Conservation (phyloP, 2,888 invertebrate species). For the Gymnoscelis rufifasciata region DNA sequence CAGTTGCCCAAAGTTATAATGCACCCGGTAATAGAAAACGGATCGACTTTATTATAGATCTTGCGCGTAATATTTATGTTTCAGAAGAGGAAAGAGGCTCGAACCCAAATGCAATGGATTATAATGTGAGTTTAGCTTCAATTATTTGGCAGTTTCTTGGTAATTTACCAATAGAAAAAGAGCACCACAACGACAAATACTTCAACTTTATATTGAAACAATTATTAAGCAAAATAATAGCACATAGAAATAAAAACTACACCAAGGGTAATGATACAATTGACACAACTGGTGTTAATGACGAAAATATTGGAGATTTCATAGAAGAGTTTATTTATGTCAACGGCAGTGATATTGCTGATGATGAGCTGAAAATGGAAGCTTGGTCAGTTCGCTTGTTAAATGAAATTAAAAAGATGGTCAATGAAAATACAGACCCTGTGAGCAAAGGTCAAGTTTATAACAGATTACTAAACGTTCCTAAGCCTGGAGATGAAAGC, state of each 20-base stretch:
- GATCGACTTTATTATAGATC: constrained; percentile 43
- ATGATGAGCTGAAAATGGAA: constrained; percentile 49
- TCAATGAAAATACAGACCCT: constrained; percentile 31
- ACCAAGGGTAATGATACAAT: constrained; percentile 11
- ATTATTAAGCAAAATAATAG: constrained; percentile 32
- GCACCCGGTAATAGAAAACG: constrained; percentile 37
- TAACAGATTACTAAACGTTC: constrained; percentile 33
- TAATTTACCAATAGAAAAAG: constrained; percentile 35
- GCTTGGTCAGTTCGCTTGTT: constrained; percentile 46
- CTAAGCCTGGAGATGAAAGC: constrained; percentile 37
- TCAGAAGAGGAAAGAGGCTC: constrained; percentile 41
- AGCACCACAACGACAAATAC: constrained; percentile 26
- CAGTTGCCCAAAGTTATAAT: constrained; percentile 40
- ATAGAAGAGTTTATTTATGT: constrained; percentile 45
- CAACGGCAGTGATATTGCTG: constrained; percentile 42
- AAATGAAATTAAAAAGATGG: constrained; percentile 44
- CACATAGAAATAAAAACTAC: constrained; percentile 15
- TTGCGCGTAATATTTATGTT: constrained; percentile 46
- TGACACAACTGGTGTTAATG: constrained; percentile 25
- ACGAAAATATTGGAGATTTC: constrained; percentile 43
- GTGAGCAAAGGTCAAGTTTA: constrained; percentile 38
- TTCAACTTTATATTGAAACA: constrained; percentile 34
- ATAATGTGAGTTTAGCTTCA: constrained; percentile 35
- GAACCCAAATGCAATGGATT: constrained; percentile 37
- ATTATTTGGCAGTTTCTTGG: constrained; percentile 34